Evolutionary conservation across 2,888 invertebrate species (phyloP).

Genomic region (Ophioninae sp.): DNA sequence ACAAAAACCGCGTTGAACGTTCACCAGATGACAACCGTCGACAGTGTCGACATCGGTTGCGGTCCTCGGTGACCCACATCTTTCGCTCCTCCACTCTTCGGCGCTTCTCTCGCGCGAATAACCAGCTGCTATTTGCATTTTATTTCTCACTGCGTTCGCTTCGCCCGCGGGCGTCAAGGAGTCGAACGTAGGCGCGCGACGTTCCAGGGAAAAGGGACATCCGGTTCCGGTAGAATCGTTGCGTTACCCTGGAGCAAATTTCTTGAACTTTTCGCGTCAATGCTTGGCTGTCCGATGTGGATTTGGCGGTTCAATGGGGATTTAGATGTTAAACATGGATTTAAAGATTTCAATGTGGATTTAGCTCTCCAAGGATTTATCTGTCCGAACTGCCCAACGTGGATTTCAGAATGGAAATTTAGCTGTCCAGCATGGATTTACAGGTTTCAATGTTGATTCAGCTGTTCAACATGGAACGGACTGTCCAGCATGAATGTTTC

Average conservation of each 20-base stretch:
- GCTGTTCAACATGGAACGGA: too few species aligned
- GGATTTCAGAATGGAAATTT: too few species aligned
- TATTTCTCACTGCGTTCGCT: constrained; percentile 15
- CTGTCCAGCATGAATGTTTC: too few species aligned
- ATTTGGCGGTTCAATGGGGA: too few species aligned
- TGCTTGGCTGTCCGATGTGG: neutral
- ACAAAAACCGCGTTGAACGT: constrained; percentile 55
- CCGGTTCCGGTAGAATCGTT: neutral
- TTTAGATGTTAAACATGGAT: too few species aligned
- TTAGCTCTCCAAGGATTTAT: too few species aligned
- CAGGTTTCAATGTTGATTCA: too few species aligned
- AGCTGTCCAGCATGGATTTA: too few species aligned
- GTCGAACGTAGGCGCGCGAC: neutral
- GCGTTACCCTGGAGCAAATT: neutral
- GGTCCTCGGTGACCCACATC: constrained; percentile 48
- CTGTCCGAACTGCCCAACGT: too few species aligned
- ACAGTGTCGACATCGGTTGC: constrained; percentile 49
- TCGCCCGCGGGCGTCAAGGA: constrained; percentile 25
- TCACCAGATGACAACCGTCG: constrained; percentile 43
- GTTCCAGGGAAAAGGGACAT: neutral
- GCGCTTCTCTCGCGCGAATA: constrained; percentile 5
- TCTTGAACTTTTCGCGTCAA: neutral
- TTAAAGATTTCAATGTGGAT: too few species aligned
- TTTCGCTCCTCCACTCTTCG: constrained; percentile 43
- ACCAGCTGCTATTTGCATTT: constrained; percentile 14